Base-by-base conservation (phyloP, 2,113 vertebrate species). In the Larimichthys crocea region DNA sequence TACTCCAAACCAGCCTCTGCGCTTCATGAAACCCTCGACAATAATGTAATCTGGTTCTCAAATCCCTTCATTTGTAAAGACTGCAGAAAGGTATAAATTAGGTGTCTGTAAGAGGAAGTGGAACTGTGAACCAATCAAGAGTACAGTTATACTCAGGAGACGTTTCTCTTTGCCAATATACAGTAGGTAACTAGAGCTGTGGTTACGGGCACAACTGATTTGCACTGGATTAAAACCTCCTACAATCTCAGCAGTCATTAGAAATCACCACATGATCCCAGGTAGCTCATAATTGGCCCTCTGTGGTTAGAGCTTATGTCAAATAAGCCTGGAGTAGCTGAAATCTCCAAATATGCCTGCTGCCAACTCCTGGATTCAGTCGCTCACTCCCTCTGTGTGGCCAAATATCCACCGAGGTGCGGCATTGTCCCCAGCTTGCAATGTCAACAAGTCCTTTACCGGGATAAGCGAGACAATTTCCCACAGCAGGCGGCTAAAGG, bases 261-360 rank as follows among this genome's bases (percentile, higher is more conserved):
- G 5, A 76, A 87, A 74, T 76, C 53, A 61, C 42, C 40, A 50
- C 71, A 64, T 75, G 76, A 88, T 87, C 77, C 52, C 78, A 84
- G 80, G 78, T 86, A 87, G 35, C 24, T 67, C 1, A 16, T 86
- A 91, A 91, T 83, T 86, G 76, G 80, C 86, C 86, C 73, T 53
- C 20, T 72, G 90, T 20, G 64, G 84, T 86, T 88, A 80, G 16
- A 66, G 78, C 79, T 88, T 82, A 71, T 69, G 71, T 87, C 78
- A 76, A 85, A 75, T 81, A 82, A 63, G 72, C 56, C 61, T 15
- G 74, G 73, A 78, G 74, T 66, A 71, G 76, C 73, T 44, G 40
- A 76, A 74, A 72, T 87, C 62, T 77, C 71, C 72, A 80, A 66
- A 80, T 67, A 66, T 65, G 59, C 72, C 59, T 0, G 0, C 72